Evolutionary conservation across 2,113 vertebrate genomes (phyloP).

Genomic region (Malurus elegans): DNA sequence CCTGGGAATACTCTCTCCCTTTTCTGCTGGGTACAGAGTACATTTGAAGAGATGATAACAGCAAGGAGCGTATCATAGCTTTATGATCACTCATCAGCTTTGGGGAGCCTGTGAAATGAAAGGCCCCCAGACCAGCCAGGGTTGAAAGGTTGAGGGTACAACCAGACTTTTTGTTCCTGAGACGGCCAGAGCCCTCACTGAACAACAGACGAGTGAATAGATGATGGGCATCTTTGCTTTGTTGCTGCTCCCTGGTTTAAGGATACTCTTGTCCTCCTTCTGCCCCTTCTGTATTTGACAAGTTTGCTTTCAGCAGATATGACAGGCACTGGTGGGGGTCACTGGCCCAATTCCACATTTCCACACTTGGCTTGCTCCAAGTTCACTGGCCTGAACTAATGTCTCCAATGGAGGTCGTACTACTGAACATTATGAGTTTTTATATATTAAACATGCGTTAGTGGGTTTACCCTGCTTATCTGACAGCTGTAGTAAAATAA

Average conservation of each 20-base stretch:
- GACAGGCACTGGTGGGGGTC: constrained; percentile 79
- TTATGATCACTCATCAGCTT: constrained; percentile 28
- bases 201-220: constrained; percentile 52
- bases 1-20: background rate
- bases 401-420: constrained; percentile 74
- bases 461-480: constrained; percentile 65
- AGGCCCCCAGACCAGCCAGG: background rate
- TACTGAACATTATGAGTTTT: constrained; percentile 76
- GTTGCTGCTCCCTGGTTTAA: constrained; percentile 35
- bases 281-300: constrained; percentile 67
- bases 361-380: constrained; percentile 79
- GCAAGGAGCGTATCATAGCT: constrained; percentile 9
- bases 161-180: constrained; percentile 46
- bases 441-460: constrained; percentile 83
- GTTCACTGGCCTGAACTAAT: constrained; percentile 80
- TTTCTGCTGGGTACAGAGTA: background rate
- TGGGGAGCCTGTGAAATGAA: constrained; percentile 45
- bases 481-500: constrained; percentile 83
- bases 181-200: constrained; percentile 13
- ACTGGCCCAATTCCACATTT: constrained; percentile 75
- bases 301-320: constrained; percentile 79
- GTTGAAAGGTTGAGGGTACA: constrained; percentile 26
- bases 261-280: constrained; percentile 66
- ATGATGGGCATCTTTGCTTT: constrained; percentile 59
- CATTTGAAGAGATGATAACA: constrained; percentile 12